Base-by-base conservation (phyloP, 2,113 vertebrate genomes). In the Chamaea fasciata region DNA sequence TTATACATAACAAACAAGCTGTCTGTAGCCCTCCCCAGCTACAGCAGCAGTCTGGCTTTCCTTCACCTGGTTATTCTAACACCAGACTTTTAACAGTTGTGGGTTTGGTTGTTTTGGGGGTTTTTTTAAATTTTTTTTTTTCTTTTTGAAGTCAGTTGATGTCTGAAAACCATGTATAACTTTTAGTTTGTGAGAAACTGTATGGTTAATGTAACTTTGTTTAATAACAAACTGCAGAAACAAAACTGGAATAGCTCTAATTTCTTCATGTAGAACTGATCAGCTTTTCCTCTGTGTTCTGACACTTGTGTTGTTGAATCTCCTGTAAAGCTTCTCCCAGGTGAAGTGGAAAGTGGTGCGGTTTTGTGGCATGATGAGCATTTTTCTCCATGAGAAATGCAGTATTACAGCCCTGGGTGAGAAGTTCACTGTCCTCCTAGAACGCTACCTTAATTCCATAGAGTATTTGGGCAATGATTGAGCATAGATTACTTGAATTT, bases 401-500 rank as follows among this genome's bases (percentile, higher is more conserved):
- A 50, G 63, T 53, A 44, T 94, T 92, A 44, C 83, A 53, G 44
- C 77, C 87, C 81, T 77, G 78, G 65, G 89, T 79, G 85, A 97
- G 88, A 96, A 93, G 92, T 90, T 95, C 93, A 91, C 84, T 94
- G 56, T 85, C 84, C 60, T 95, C 82, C 67, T 95, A 91, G 92
- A 97, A 91, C 0, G 56, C 92, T 94, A 33, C 70, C 7, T 91
- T 96, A 77, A 96, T 95, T 95, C 87, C 55, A 7, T 87, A 62
- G 33, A 94, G 46, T 83, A 62, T 79, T 87, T 80, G 94, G 74
- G 94, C 70, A 90, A 67, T 78, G 77, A 89, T 11, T 82, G 68
- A 94, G 85, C 84, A 47, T 95, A 96, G 96, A 79, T 90, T 94
- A 96, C 96, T 97, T 97, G 94, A 96, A 96, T 92, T 94, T 96